Conservation (phyloP, 2,797 vertebrate genomes). For the Microctenopoma stevenorrisi region DNA sequence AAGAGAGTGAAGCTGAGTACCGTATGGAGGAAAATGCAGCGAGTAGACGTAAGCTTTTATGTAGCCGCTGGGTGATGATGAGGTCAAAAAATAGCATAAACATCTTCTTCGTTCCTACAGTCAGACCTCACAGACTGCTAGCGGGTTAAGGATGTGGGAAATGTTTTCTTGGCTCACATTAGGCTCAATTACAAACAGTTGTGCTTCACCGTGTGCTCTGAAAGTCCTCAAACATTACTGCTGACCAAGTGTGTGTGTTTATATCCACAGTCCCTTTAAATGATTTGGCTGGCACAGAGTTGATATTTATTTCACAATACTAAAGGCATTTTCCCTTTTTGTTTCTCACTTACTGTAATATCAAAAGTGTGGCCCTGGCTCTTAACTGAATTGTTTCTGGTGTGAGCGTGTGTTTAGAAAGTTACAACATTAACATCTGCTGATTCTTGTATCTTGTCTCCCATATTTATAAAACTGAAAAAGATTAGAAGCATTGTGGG, state of each 20-base stretch:
- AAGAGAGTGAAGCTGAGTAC: slow-evolving; percentile 1
- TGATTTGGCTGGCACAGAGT: neutral
- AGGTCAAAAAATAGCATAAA: slow-evolving; percentile 24
- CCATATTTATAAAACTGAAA: too few relatives aligned
- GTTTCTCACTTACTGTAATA: too few relatives aligned
- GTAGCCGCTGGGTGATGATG: slow-evolving; percentile 9
- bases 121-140: slow-evolving; percentile 16
- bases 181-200: slow-evolving; percentile 27
- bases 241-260: slow-evolving; percentile 26
- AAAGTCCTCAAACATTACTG: slow-evolving; percentile 26
- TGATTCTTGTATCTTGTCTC: too few relatives aligned
- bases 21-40: slow-evolving; percentile 4
- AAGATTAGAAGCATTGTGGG: neutral
- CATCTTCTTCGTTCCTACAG: slow-evolving; percentile 26
- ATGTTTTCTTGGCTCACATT: slow-evolving; percentile 51
- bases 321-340: too few relatives aligned
- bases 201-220: slow-evolving; percentile 28
- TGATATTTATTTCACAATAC: too few relatives aligned
- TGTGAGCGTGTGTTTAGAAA: too few relatives aligned
- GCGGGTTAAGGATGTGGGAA: slow-evolving; percentile 59
- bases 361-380: too few relatives aligned
- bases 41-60: neutral
- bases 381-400: too few relatives aligned
- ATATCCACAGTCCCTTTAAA: neutral
- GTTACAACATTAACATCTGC: too few relatives aligned